Conservation (phyloP, 2,797 vertebrate species). For the Notoglanidium macrostoma region DNA sequence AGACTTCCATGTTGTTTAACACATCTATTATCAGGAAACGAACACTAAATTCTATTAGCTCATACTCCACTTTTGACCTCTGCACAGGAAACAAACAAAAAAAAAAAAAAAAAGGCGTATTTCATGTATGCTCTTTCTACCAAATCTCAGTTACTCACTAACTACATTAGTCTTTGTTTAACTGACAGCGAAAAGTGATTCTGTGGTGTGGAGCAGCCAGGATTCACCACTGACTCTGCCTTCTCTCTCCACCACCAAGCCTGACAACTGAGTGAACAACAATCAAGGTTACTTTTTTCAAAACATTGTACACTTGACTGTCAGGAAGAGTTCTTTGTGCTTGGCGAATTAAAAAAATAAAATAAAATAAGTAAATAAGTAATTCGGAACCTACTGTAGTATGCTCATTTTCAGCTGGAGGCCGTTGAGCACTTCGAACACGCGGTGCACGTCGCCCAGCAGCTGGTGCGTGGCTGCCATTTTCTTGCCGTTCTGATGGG, state of each 20-base stretch:
- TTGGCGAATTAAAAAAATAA: not conserved
- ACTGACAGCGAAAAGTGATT: not conserved
- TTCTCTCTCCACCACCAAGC: not conserved
- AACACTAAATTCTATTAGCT: no score
- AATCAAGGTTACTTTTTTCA: not conserved
- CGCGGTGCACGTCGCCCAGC: constrained; percentile 85
- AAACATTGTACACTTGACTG: not conserved
- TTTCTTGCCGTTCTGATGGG: constrained; percentile 89
- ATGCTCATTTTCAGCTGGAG: constrained; percentile 95
- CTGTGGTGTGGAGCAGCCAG: not conserved
- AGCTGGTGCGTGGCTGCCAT: constrained; percentile 89
- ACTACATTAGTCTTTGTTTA: not conserved
- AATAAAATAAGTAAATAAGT: not conserved
- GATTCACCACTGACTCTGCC: not conserved
- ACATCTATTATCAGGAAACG: no score
- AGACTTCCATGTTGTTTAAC: no score
- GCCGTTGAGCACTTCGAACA: constrained; percentile 87
- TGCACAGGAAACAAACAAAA: not conserved
- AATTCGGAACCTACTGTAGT: constrained; percentile 79
- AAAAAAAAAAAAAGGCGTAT: not conserved
- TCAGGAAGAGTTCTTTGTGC: not conserved
- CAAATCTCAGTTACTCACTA: not conserved
- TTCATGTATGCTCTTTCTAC: not conserved
- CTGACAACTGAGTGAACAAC: not conserved
- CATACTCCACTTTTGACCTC: not conserved